phyloP scores from a whole-genome alignment of 2,113 vertebrate genomes.

The Phalacrocorax brasilianus region DNA sequence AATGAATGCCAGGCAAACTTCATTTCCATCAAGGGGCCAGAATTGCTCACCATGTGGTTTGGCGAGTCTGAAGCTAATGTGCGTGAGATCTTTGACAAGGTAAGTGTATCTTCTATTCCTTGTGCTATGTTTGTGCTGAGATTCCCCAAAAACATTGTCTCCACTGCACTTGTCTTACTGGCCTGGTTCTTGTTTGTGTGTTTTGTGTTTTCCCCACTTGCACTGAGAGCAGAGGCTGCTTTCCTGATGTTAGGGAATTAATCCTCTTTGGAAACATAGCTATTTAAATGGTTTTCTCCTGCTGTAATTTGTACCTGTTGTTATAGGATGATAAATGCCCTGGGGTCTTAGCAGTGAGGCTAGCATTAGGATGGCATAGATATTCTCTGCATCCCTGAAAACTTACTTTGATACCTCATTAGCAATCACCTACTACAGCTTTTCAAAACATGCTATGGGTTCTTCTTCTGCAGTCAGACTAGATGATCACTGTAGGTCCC shows the following conservation, averaged over 20 bases:
- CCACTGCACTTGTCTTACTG: not conserved
- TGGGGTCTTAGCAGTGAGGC: not conserved
- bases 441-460: not conserved
- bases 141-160: no score
- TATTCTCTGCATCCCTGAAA: not conserved
- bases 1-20: slow-evolving; percentile 99
- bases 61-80: slow-evolving; percentile 99
- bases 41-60: slow-evolving; percentile 99
- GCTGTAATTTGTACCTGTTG: not conserved
- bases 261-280: not conserved
- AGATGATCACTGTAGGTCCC: not conserved
- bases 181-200: not conserved
- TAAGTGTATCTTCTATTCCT: not conserved
- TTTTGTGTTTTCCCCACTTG: not conserved
- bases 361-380: not conserved
- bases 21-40: slow-evolving; percentile 98
- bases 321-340: not conserved
- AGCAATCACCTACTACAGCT: not conserved
- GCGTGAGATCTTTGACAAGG: slow-evolving; percentile 99
- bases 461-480: not conserved
- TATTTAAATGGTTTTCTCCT: not conserved
- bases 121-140: not conserved
- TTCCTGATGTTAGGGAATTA: not conserved
- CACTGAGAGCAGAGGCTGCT: not conserved
- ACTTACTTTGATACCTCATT: not conserved